Base-by-base conservation (phyloP, 2,888 invertebrate genomes). In the Conops quadrifasciatus region DNA sequence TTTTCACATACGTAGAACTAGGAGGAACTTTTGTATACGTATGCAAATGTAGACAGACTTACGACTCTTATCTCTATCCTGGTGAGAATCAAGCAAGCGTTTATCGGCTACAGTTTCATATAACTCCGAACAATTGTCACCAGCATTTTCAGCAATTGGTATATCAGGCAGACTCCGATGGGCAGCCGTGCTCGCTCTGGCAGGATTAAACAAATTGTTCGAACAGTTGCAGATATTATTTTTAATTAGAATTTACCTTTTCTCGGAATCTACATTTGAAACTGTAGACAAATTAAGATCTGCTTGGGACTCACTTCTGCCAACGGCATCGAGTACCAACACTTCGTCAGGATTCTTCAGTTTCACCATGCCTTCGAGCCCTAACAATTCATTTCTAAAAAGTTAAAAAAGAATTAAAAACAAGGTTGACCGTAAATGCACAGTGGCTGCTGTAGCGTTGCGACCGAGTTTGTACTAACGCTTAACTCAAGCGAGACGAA, bases 91-190 rank as follows among this genome's bases (percentile, higher is more conserved):
- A 15, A 78, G 73, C 2, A 81, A 73, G 77, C 87, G 84, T 83
- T 89, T 88, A 76, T 89, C 89, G 65, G 91, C 91, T 19, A 95
- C 93, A 7, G 94, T 95, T 49, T 94, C 95, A 83, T 95, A 95
- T 74, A 94, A 88, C 82, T 94, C 95, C 0, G 94, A 95, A 11
- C 91, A 91, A 63, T 93, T 93, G 84, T 95, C 94, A 15, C 76
- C 77, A 77, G 89, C 89, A 74, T 88, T 88, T 78, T 91, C 90
- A 47, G 91, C 91, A 36, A 92, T 90, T 11, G 94, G 93, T 80
- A 95, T 94, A 83, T 95, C 95, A 30, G 95, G 95, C 75, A 95
- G 88, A 86, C 95, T 94, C 78, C 94, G 88, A 80, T 94, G 92
- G 2, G 75, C 91, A 30, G 88, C 86, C 51, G 85, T 85, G 69